Conservation (phyloP, 2,797 vertebrate genomes). For the Oreochromis mossambicus region DNA sequence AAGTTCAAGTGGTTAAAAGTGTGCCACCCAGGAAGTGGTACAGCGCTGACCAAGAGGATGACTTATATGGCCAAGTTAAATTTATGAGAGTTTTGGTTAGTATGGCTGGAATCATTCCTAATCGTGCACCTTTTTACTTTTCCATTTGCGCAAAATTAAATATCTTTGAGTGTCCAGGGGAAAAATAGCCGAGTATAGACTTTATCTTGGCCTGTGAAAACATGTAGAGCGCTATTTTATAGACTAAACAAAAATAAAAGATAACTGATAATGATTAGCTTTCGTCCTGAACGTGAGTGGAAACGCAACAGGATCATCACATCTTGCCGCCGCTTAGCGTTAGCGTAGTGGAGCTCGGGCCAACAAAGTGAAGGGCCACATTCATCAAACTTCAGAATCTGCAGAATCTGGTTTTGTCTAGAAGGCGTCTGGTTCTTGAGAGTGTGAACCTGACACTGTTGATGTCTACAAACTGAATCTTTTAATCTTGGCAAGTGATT, state of each 20-base stretch:
- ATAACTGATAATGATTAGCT: not conserved
- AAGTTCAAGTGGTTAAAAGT: not conserved
- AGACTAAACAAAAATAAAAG: not conserved
- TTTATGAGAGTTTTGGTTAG: not conserved
- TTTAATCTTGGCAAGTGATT: not conserved
- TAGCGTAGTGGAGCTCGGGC: not conserved
- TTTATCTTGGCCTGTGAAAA: not conserved
- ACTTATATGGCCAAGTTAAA: not conserved
- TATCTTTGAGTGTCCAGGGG: not conserved
- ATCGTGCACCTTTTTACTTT: not conserved
- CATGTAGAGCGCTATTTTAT: not conserved
- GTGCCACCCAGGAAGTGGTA: not conserved
- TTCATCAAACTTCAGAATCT: constrained; percentile 1
- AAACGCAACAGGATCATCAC: not conserved
- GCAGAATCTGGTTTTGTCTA: not conserved
- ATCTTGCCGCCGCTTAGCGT: not conserved
- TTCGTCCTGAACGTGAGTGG: not conserved
- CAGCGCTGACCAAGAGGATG: not conserved
- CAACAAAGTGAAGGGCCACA: not conserved
- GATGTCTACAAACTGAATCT: not conserved
- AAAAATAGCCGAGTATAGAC: not conserved
- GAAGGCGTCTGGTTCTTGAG: not conserved
- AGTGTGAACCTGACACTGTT: not conserved
- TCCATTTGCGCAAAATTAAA: not conserved
- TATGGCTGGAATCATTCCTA: not conserved